Evolutionary conservation across 2,888 invertebrate genomes (phyloP), one percentile per base, ranked within the genome.

Genomic region (Leptarthrus brevirostris): DNA sequence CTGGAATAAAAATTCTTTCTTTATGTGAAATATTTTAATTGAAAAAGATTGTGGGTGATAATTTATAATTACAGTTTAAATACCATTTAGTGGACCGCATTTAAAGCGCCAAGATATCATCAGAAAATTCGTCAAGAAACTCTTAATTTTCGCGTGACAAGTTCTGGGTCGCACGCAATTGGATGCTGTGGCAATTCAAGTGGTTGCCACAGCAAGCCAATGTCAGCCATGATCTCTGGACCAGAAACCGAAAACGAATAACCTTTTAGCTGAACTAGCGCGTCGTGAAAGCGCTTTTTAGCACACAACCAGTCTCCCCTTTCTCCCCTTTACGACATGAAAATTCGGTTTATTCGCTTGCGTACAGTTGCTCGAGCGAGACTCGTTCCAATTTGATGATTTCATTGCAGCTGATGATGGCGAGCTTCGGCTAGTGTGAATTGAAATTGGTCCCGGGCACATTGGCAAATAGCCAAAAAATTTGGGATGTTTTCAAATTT

Each of bases 381-480:
- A n/a, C 49, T 54, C 54, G 18, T n/a, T 36, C 22, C 36, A 26
- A 40, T 14, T 56, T 24, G 6, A 30, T n/a, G 16, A 34, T 36
- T 66, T 40, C 30, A 26, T 5, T 2, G 8, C 56, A 24, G 16
- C 24, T n/a, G 14, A n/a, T 26, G 56, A 26, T 16, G 56, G n/a
- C 5, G 3, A 47, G 6, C 16, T 30, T 40, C 40, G 20, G 12
- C 20, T 22, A 18, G 61, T n/a, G 58, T 36, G 58, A 8, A 36
- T 34, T 30, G 16, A 20, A 30, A 61, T 24, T 49, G 24, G 44
- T n/a, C n/a, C 36, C 30, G 53, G 18, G 34, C 22, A 18, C 47
- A 58, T 1, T 1, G 49, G 58, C 56, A 12, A 24, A 74, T n/a
- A 69, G 53, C 56, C 58, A 66, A 66, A 74, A 66, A 52, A 40